Conservation (phyloP, 2,888 invertebrate genomes). For the Heliconius aoede region DNA sequence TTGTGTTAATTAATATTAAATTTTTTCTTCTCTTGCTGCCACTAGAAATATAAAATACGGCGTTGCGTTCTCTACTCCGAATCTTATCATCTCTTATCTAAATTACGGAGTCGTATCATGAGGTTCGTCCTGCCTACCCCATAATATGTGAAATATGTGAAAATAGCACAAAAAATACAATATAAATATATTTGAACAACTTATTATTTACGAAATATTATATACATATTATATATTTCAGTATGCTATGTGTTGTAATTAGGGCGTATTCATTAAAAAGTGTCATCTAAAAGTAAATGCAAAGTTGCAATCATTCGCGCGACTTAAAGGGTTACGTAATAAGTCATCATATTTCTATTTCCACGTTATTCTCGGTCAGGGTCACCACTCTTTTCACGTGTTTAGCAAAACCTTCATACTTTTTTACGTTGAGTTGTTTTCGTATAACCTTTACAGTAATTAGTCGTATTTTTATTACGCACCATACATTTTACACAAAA, state of each 20-base stretch:
- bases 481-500: not conserved
- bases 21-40: too few species aligned
- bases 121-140: not conserved
- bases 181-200: not conserved
- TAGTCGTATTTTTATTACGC: constrained; percentile 19
- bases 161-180: not conserved
- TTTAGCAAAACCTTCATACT: constrained; percentile 37
- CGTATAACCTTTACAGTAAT: constrained; percentile 26
- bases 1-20: too few species aligned
- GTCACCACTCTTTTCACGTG: constrained; percentile 40
- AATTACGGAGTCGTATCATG: not conserved
- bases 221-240: not conserved
- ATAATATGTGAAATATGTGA: not conserved
- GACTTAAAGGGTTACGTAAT: constrained; percentile 42
- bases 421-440: constrained; percentile 22
- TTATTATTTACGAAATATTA: not conserved
- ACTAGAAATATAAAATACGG: too few species aligned
- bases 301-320: constrained; percentile 24
- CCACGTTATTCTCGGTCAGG: constrained; percentile 43
- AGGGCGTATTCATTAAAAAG: not conserved
- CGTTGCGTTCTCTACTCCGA: not conserved
- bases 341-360: constrained; percentile 44
- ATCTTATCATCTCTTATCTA: too few species aligned
- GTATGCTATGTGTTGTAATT: not conserved
- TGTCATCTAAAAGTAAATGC: constrained; percentile 18